phyloP scores from a whole-genome alignment of 2,888 invertebrate genomes.

The Xiphydria camelus region DNA sequence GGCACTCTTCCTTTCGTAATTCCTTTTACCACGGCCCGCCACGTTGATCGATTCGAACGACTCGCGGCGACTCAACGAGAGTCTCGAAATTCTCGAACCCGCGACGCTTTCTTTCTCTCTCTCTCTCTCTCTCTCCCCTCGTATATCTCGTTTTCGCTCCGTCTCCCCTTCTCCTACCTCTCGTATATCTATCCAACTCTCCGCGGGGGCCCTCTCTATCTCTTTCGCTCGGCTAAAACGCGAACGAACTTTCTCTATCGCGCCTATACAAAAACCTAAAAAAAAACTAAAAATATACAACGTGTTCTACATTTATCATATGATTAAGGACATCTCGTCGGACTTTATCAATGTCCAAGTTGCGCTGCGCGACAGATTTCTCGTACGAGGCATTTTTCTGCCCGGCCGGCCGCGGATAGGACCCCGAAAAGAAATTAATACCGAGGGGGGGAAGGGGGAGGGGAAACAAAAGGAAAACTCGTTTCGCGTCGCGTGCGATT shows the following conservation, averaged over 20 bases:
- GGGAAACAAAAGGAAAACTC: slow-evolving; percentile 16
- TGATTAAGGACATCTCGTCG: slow-evolving; percentile 21
- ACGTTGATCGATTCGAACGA: too few relatives aligned
- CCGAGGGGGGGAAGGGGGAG: slow-evolving; percentile 5
- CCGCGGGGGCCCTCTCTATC: too few relatives aligned
- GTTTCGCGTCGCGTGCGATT: slow-evolving; percentile 12
- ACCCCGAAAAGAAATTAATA: too few relatives aligned
- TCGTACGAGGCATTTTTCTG: slow-evolving; percentile 3
- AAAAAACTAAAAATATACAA: slow-evolving; percentile 31
- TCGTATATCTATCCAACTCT: too few relatives aligned
- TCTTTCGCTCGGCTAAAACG: slow-evolving; percentile 13
- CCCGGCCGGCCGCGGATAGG: neutral
- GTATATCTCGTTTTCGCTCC: neutral
- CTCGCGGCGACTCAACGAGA: slow-evolving; percentile 4
- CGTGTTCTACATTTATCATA: slow-evolving; percentile 53
- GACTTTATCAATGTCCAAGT: slow-evolving; percentile 4
- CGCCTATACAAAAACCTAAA: too few relatives aligned
- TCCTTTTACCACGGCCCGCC: too few relatives aligned
- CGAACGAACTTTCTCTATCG: slow-evolving; percentile 23
- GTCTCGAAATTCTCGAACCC: slow-evolving; percentile 10
- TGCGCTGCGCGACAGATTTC: slow-evolving; percentile 6
- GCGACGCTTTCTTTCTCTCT: slow-evolving; percentile 1
- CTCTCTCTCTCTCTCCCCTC: slow-evolving; percentile 4
- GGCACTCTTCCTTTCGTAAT: too few relatives aligned
- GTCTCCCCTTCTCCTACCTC: too few relatives aligned